phyloP scores from a whole-genome alignment of 2,113 vertebrate genomes.

The Mustela nigripes region DNA sequence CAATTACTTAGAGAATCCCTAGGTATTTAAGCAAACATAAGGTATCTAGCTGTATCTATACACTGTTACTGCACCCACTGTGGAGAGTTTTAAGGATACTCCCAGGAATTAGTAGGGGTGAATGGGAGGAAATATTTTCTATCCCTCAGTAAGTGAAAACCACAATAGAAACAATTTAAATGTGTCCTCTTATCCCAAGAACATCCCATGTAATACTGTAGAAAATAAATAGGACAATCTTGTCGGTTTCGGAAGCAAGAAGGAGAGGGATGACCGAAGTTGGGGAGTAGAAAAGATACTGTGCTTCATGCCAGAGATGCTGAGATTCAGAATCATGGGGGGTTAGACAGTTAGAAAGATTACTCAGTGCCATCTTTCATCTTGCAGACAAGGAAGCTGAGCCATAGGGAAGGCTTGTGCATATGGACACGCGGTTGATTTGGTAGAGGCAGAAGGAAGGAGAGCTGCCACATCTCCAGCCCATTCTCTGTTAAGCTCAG shows the following conservation, averaged over 20 bases:
- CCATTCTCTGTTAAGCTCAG: background rate
- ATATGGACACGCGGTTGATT: background rate
- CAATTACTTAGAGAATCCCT: background rate
- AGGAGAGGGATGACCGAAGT: background rate
- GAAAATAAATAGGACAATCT: background rate
- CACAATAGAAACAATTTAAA: slow-evolving; percentile 19
- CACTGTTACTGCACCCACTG: background rate
- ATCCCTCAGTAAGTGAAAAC: background rate
- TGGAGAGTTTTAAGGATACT: background rate
- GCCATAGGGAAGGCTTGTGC: background rate
- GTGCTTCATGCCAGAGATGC: background rate
- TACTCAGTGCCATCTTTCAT: background rate
- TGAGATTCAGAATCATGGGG: background rate
- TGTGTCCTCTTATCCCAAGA: slow-evolving; percentile 3
- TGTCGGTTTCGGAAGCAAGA: background rate
- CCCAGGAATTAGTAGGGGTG: background rate
- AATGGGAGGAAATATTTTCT: background rate
- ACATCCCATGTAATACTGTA: background rate
- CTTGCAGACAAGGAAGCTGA: background rate
- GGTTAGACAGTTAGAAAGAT: background rate
- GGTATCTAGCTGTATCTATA: background rate
- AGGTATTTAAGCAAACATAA: background rate
- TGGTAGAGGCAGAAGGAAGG: background rate
- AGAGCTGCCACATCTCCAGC: background rate
- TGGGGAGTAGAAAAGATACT: background rate